Evolutionary conservation across 2,797 vertebrate genomes (phyloP).

Genomic region (Clangula hyemalis): DNA sequence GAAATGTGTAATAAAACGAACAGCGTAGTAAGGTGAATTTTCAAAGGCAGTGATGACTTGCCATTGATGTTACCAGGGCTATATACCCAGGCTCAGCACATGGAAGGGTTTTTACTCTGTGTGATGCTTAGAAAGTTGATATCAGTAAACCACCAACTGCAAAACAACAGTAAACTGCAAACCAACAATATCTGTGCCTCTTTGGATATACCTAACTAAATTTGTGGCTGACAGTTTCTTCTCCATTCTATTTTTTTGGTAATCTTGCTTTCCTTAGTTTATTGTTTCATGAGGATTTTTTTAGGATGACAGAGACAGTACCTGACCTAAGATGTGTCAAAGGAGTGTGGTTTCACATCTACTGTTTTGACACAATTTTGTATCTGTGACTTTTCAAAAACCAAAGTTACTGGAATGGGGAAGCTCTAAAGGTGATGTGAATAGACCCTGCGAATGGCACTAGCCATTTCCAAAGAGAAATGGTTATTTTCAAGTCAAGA

Average conservation of each 20-base stretch:
- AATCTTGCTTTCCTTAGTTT: background rate
- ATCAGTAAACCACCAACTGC: background rate
- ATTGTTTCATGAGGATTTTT: background rate
- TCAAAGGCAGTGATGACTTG: background rate
- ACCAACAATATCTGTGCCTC: background rate
- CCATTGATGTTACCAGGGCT: background rate
- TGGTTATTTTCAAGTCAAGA: background rate
- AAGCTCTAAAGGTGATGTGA: background rate
- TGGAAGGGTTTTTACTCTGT: background rate
- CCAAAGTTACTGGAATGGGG: background rate
- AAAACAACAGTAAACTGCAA: background rate
- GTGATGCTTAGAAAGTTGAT: background rate
- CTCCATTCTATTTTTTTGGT: background rate
- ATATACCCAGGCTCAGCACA: rapidly evolving
- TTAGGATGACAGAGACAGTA: background rate
- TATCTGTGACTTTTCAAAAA: background rate
- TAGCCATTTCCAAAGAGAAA: background rate
- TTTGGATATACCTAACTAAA: background rate
- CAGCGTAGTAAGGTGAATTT: background rate
- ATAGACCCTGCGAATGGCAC: background rate
- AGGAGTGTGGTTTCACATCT: background rate
- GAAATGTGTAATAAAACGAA: background rate
- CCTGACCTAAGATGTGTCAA: background rate
- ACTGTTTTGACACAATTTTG: background rate
- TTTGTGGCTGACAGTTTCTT: background rate